These are phyloP conservation scores for Falco naumanni DNA, from an alignment of 2,797 vertebrate genomes.

Conservation along the genomic window DNA sequence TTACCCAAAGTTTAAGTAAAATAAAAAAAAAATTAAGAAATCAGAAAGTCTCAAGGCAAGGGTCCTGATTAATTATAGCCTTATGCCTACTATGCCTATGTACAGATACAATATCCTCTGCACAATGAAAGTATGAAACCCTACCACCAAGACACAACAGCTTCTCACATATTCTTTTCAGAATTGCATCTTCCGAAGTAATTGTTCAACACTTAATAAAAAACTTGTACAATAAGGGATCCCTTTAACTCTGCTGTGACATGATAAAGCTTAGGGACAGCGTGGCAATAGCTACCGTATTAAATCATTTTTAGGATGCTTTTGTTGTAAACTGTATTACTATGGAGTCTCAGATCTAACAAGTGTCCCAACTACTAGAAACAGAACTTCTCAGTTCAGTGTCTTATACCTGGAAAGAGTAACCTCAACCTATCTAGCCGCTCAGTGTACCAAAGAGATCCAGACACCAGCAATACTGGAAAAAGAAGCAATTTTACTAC, in stretches of 20 bases:
- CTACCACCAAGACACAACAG: not conserved
- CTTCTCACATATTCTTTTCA: not conserved
- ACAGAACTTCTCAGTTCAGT: not conserved
- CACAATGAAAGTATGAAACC: not conserved
- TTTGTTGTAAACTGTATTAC: not conserved
- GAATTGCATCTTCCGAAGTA: not conserved
- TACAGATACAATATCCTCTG: not conserved
- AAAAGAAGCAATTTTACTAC: slow-evolving; percentile 24
- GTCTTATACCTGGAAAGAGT: not conserved
- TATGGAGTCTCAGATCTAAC: not conserved
- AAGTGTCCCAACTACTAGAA: not conserved
- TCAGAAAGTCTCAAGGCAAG: not conserved
- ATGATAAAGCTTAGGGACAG: not conserved
- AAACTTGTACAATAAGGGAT: not conserved
- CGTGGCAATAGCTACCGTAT: not conserved
- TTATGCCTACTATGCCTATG: not conserved
- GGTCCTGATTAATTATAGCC: not conserved
- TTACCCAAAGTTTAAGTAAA: not conserved
- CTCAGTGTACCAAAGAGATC: not conserved
- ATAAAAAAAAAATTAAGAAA: not conserved
- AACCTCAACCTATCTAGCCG: not conserved
- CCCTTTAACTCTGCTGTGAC: not conserved
- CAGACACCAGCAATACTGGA: not conserved
- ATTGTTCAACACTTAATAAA: not conserved
- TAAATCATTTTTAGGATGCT: not conserved